Conservation (phyloP, 2,888 invertebrate species). For the Altica lythri region DNA sequence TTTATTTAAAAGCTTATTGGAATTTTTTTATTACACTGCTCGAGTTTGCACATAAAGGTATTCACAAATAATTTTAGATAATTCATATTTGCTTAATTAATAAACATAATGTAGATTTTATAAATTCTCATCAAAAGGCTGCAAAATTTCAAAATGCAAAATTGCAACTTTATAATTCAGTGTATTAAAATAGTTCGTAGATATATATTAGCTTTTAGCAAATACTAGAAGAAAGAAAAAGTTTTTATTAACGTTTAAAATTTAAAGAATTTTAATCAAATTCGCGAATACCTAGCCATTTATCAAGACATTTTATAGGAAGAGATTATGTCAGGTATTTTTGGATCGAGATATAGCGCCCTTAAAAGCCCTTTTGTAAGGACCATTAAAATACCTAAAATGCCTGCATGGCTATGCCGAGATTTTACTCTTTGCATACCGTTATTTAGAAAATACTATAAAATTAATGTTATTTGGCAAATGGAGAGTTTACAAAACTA, state of each 20-base stretch:
- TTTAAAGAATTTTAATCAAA: conserved; percentile 24
- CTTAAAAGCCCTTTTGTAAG: conserved; percentile 8
- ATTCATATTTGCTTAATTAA: too few species aligned
- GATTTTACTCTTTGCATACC: conserved; percentile 14
- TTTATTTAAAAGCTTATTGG: too few species aligned
- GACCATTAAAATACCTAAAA: conserved; percentile 21
- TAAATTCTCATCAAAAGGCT: too few species aligned
- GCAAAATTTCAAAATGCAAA: too few species aligned
- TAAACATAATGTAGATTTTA: too few species aligned
- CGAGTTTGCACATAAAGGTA: too few species aligned
- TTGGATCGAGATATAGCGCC: background rate
- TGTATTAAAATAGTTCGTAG: too few species aligned
- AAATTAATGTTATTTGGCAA: conserved; percentile 14
- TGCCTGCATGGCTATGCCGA: conserved; percentile 11
- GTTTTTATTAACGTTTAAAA: background rate
- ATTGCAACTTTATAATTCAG: too few species aligned
- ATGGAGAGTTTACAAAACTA: too few species aligned
- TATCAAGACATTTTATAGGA: conserved; percentile 19
- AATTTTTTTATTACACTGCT: too few species aligned
- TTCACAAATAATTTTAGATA: too few species aligned
- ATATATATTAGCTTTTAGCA: too few species aligned
- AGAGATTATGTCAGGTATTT: conserved; percentile 22
- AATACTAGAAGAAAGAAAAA: background rate
- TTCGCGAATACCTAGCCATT: conserved; percentile 13
- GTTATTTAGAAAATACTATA: conserved; percentile 11